phyloP scores from a whole-genome alignment of 2,888 invertebrate species.

The Mellilla xanthometata region DNA sequence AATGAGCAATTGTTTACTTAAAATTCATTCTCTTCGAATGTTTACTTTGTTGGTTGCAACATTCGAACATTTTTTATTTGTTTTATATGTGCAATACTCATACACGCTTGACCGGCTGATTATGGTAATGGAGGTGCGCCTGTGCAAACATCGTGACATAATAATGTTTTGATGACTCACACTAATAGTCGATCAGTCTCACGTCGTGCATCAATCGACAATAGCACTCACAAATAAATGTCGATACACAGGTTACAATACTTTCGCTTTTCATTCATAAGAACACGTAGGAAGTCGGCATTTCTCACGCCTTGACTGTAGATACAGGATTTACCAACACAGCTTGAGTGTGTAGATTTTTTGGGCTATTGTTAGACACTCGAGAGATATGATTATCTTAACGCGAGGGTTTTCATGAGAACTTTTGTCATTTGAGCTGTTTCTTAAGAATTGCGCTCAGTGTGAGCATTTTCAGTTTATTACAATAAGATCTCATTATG shows the following conservation, averaged over 20 bases:
- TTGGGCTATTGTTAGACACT: slow-evolving; percentile 33
- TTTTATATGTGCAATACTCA: slow-evolving; percentile 33
- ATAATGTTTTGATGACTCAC: slow-evolving; percentile 47
- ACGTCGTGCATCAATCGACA: slow-evolving; percentile 23
- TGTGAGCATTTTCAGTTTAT: slow-evolving; percentile 22
- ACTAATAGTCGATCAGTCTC: slow-evolving; percentile 31
- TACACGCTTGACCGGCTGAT: slow-evolving; percentile 30
- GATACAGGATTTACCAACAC: slow-evolving; percentile 30
- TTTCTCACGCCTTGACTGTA: slow-evolving; percentile 34
- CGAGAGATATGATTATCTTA: slow-evolving; percentile 29
- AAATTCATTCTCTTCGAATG: slow-evolving; percentile 2
- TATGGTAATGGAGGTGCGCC: slow-evolving; percentile 30
- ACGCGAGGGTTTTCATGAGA: slow-evolving; percentile 30
- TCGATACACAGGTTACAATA: slow-evolving; percentile 22
- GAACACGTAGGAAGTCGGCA: slow-evolving; percentile 33
- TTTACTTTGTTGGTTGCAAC: slow-evolving; percentile 31
- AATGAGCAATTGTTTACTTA: no score
- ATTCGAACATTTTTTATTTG: slow-evolving; percentile 44
- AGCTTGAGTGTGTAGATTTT: slow-evolving; percentile 30
- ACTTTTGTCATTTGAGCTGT: slow-evolving; percentile 35
- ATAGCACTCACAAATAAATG: slow-evolving; percentile 21
- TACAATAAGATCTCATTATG: slow-evolving; percentile 11
- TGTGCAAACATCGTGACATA: slow-evolving; percentile 38
- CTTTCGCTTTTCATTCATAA: slow-evolving; percentile 34
- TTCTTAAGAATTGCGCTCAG: slow-evolving; percentile 32